Evolutionary conservation across 2,888 invertebrate species (phyloP), one percentile per base, ranked within the genome.

Genomic region (Catocala nupta): DNA sequence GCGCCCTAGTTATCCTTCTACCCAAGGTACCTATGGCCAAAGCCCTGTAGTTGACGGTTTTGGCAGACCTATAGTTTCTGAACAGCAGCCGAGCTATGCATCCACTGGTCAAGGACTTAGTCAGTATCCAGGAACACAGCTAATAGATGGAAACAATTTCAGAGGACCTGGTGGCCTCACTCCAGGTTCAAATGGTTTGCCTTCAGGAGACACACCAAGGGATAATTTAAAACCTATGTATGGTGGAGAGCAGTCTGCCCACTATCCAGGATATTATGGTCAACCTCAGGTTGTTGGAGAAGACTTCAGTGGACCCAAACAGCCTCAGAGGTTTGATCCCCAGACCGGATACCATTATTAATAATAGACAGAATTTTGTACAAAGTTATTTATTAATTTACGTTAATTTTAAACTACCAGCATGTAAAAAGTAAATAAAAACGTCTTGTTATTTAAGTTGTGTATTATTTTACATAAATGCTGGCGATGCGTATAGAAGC

Each of bases 301-400:
- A 86, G 87, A 91, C 47, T 92, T 93, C 52, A 87, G 79, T 75
- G 91, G 92, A 13, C 90, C 92, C 0, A 88, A 87, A 68, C 89
- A 87, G 71, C 76, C 77, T 5, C 91, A 90, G 71, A 83, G 73
- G 34, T 93, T 81, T 62, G 89, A 91, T 44, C 77, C 90, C 0
- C 59, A 82, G 68, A 82, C 84, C 36, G 94, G 94, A 5, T 94
- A 93, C 60, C 79, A 89, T 74, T 94, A 94, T 67, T 82, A 82
- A 83, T 74, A 73, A 55, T 63, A 52, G n/a, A 42, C 33, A 51
- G n/a, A 54, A 63, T 9, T 44, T n/a, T 4, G 10, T n/a, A 48
- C 33, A 33, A 13, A 48, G 4, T 33, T 3, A 55, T 55, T 58
- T 55, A 60, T 55, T 55, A 13, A 55, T 55, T 50, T n/a, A 12